These are phyloP conservation scores for Hemiprocne comata DNA, from an alignment of 2,113 vertebrate species.

Conservation along the genomic window DNA sequence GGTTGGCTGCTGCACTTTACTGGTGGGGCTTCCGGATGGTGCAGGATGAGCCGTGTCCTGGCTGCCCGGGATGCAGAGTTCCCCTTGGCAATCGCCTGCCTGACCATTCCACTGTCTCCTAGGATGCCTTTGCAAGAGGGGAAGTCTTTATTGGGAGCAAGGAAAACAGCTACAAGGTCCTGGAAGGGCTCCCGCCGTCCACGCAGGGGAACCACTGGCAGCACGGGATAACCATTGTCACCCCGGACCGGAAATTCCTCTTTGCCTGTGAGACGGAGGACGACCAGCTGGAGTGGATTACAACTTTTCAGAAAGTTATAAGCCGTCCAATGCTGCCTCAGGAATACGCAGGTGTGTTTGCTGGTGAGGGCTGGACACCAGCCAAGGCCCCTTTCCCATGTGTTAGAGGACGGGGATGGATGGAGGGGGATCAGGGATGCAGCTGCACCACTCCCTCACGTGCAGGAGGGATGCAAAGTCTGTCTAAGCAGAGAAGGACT, in stretches of 20 bases:
- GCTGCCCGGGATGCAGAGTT: neutral
- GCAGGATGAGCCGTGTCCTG: neutral
- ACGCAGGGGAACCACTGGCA: constrained; percentile 94
- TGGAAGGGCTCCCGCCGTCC: constrained; percentile 85
- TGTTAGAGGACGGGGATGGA: neutral
- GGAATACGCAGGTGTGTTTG: constrained; percentile 90
- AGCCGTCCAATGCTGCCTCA: constrained; percentile 96
- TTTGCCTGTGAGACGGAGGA: constrained; percentile 92
- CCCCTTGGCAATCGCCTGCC: neutral
- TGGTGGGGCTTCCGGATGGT: neutral
- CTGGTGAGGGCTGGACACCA: neutral
- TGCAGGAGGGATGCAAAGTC: neutral
- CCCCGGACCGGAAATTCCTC: constrained; percentile 93
- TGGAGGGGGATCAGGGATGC: neutral
- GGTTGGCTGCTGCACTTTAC: neutral
- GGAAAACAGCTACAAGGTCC: constrained; percentile 92
- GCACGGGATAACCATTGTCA: constrained; percentile 93
- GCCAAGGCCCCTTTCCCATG: accelerated
- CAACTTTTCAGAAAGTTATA: constrained; percentile 91
- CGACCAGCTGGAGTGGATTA: constrained; percentile 91
- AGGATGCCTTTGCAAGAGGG: constrained; percentile 95
- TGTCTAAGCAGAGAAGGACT: neutral
- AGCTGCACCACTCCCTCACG: accelerated
- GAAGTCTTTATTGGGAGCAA: constrained; percentile 98
- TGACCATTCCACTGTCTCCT: neutral